These are phyloP conservation scores for Drosophila leonis DNA, from an alignment of 2,888 invertebrate genomes.

Conservation along the genomic window DNA sequence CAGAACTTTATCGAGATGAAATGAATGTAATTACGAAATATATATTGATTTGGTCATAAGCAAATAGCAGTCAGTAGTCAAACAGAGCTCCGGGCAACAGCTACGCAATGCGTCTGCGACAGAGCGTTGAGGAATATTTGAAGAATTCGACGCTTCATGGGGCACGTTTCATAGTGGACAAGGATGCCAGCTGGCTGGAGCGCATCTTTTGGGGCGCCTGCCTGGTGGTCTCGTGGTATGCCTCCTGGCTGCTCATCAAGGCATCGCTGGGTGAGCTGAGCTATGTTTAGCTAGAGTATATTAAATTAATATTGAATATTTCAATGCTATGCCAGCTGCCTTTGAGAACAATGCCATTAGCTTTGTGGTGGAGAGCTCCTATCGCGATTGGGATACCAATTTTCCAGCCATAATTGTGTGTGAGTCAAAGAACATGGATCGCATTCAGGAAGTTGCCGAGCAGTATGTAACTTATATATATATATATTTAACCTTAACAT, in stretches of 20 bases:
- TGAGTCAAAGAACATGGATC: slow-evolving; percentile 88
- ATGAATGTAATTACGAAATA: background rate
- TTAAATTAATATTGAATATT: background rate
- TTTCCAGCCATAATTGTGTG: slow-evolving; percentile 91
- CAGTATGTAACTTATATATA: slow-evolving; percentile 85
- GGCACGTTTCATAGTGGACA: slow-evolving; percentile 89
- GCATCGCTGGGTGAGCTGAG: slow-evolving; percentile 86
- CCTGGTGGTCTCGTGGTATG: slow-evolving; percentile 89
- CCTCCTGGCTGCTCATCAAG: slow-evolving; percentile 88
- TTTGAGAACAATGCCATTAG: slow-evolving; percentile 90
- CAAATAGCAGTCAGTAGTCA: slow-evolving; percentile 23
- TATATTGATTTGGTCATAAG: slow-evolving; percentile 18
- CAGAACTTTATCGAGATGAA: slow-evolving; percentile 24
- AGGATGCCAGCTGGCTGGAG: slow-evolving; percentile 87
- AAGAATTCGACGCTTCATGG: slow-evolving; percentile 90
- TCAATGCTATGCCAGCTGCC: slow-evolving; percentile 80
- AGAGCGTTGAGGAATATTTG: slow-evolving; percentile 88
- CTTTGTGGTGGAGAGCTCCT: slow-evolving; percentile 91
- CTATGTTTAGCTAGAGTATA: background rate
- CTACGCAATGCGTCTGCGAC: slow-evolving; percentile 64
- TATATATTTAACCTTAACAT: rapidly evolving
- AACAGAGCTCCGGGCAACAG: slow-evolving; percentile 1
- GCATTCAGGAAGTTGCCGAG: slow-evolving; percentile 88
- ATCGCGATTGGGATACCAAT: slow-evolving; percentile 90
- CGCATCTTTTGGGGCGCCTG: slow-evolving; percentile 89